Evolutionary conservation across 2,113 vertebrate species (phyloP), one percentile per base, ranked within the genome.

Genomic region (Charadrius vociferus): DNA sequence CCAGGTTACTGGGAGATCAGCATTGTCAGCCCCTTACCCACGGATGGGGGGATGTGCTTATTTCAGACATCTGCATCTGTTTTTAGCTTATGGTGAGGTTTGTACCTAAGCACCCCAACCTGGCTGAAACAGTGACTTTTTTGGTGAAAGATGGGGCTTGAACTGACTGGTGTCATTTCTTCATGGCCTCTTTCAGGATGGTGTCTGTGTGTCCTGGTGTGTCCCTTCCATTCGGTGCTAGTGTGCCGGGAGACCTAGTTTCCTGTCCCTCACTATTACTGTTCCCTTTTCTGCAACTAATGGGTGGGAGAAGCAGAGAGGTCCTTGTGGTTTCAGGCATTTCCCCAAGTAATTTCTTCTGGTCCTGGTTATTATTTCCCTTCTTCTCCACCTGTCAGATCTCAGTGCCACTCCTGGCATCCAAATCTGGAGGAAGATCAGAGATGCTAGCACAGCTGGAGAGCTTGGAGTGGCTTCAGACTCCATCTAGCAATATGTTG

Each of bases 211-310:
- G 23, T 92, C 12, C 16, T 9, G 1, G 13, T n/a, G 15, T 37
- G 4, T 68, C 27, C 39, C 20, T 82, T 68, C 30, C 0, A 1
- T 24, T 37, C 2, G 0, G 34, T 58, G 70, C 34, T 49, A 26
- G 3, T 11, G 41, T 70, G 24, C 29, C 79, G n/a, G 10, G 50
- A n/a, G 8, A 59, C 13, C 23, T 66, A 6, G 5, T 50, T 50
- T 77, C 30, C 55, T 41, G 24, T 15, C 5, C 27, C 21, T 36
- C 47, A 36, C 58, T 1, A 1, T 55, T 26, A 4, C 37, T 58
- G 27, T 45, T 75, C 20, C 19, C 15, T 71, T 55, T 63, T 34
- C 81, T 59, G 52, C 20, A 29, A 19, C 45, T 0, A 0, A 4
- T 15, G 39, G 11, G 18, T 74, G 30, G 29, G 16, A 81, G 67